Conservation (phyloP, 2,888 invertebrate species). For the Limnephilus marmoratus region DNA sequence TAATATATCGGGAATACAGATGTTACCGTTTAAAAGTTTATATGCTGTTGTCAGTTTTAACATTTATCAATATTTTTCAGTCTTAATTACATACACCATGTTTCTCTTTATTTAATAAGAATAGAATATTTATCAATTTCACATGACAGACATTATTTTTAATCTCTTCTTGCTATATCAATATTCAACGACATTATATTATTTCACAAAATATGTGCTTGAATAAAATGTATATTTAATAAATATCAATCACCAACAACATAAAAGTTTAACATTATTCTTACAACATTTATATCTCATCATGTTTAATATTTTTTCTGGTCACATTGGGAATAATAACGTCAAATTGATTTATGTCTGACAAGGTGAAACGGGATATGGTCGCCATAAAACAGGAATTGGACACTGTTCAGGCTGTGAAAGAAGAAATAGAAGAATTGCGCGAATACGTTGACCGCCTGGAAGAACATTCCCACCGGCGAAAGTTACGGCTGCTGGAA, state of each 20-base stretch:
- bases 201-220: background rate
- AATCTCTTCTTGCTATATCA: no score
- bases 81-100: no score
- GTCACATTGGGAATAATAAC: background rate
- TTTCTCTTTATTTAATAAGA: no score
- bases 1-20: no score
- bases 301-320: background rate
- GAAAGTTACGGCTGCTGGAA: slow-evolving; percentile 93
- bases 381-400: slow-evolving; percentile 96
- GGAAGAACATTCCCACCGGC: slow-evolving; percentile 93
- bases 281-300: background rate
- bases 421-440: slow-evolving; percentile 95
- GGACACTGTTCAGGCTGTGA: slow-evolving; percentile 95
- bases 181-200: no score
- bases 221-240: no score
- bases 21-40: no score
- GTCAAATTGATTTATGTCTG: background rate
- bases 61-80: no score
- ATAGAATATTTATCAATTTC: no score
- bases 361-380: slow-evolving; percentile 93
- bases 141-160: no score
- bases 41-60: no score
- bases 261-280: background rate
- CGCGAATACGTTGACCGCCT: slow-evolving; percentile 94
- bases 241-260: no score